Evolutionary conservation across 2,797 vertebrate species (phyloP), one percentile per base, ranked within the genome.

Genomic region (Microhierax caerulescens): DNA sequence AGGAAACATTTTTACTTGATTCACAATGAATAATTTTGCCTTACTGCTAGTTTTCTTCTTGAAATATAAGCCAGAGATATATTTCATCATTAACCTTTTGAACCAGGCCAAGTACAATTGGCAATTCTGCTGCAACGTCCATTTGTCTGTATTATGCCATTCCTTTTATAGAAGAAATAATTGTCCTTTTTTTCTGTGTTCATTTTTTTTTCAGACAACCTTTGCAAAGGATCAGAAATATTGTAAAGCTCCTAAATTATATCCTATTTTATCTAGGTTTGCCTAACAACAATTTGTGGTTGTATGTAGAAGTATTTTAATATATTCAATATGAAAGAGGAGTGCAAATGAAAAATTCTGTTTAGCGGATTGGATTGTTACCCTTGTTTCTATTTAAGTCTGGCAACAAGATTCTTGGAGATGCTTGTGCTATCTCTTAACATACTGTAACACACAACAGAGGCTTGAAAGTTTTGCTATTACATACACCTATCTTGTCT

Each of bases 1-100:
- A 93, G 56, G 83, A 90, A 93, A 70, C 11, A 77, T 70, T 97
- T 95, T 87, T 30, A 74, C 60, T 87, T 67, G 47, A 74, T 70
- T 92, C 77, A 68, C 56, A 56, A 43, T 72, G 74, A 94, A 87
- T 87, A 87, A 82, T 90, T 97, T 85, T 94, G 48, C 60, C 41
- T 85, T 83, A 67, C 59, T 94, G 88, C 80, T 93, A 68, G 90
- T 95, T 97, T 95, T 83, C 63, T 85, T 92, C 83, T 93, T 89
- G 83, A 95, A 94, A 94, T 94, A 86, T 88, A 86, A 95, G 56
- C 80, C 45, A 64, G 80, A 76, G 83, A 89, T 83, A 69, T 91
- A 90, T 94, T 97, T 95, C 45, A 92, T 94, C 84, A 82, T 95
- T 97, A 96, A 95, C 96, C 90, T 97, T 84, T 91, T 92, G 95